Evolutionary conservation across 2,797 vertebrate genomes (phyloP), one percentile per base, ranked within the genome.

Genomic region (Lerista edwardsae): DNA sequence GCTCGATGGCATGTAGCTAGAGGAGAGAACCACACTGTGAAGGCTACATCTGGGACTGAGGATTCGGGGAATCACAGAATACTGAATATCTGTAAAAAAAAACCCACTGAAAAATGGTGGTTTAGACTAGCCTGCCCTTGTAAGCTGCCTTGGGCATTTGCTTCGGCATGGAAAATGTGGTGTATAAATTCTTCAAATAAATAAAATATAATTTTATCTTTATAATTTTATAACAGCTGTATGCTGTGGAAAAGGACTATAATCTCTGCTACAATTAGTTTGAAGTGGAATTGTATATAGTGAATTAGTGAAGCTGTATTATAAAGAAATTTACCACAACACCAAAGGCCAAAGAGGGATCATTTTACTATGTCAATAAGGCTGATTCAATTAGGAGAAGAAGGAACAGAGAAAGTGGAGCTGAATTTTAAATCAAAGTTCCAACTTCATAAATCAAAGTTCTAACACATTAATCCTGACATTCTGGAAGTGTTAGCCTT

Each of bases 401-500:
- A 72, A 72, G 61, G 44, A 79, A 10, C 6, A 12, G 34, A 51
- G 21, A 72, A 61, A 61, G 41, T 19, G 39, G 75, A 74, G 11
- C 36, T 57, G 3, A 62, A 39, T 31, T 75, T 80, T 57, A 80
- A 25, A n/a, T n/a, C n/a, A n/a, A n/a, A n/a, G n/a, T n/a, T n/a
- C n/a, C n/a, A n/a, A 69, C 61, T 69, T 68, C 4, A 75, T 80
- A 69, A 69, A 85, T 69, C 51, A 68, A 36, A 47, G 69, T 15
- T 61, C 36, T 17, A 75, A n/a, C 64, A 75, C 65, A 12, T 69
- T 34, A 47, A 14, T 51, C 69, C n/a, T 85, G 79, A 69, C 79
- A 76, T 44, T 25, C 11, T 75, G 23, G 5, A 69, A 61, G 64
- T 69, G n/a, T 47, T 75, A 47, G n/a, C 68, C 75, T 51, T 9